phyloP scores from a whole-genome alignment of 2,888 invertebrate genomes.

The Syrista parreyssii region DNA sequence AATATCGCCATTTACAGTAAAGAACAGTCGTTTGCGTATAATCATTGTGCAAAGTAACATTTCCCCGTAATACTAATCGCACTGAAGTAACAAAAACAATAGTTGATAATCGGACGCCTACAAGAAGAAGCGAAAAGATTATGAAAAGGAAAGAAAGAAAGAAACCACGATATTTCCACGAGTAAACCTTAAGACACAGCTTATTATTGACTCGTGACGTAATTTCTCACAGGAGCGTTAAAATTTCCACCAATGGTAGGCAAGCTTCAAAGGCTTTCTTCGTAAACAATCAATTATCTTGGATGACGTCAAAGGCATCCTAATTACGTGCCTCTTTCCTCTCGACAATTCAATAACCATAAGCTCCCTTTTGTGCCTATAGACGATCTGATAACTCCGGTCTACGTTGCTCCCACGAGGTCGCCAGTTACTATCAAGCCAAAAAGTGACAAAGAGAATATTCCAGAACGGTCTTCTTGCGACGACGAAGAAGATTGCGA shows the following conservation, averaged over 20 bases:
- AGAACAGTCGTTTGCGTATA: background rate
- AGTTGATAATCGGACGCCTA: background rate
- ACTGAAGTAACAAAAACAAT: background rate
- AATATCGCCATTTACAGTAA: constrained; percentile 6
- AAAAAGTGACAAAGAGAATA: constrained; percentile 50
- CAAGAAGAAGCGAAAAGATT: background rate
- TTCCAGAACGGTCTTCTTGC: constrained; percentile 66
- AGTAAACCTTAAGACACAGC: background rate
- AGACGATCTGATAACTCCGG: constrained; percentile 93
- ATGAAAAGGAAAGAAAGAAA: background rate
- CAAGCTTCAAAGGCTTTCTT: background rate
- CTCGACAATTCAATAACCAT: background rate
- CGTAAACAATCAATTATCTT: background rate
- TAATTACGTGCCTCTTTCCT: constrained; percentile 5
- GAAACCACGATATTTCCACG: background rate
- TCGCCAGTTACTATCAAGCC: constrained; percentile 69
- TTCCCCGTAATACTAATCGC: background rate
- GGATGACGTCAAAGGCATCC: background rate
- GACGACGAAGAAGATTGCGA: constrained; percentile 88
- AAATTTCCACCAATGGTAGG: background rate
- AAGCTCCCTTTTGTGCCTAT: constrained; percentile 21
- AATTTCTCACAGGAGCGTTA: background rate
- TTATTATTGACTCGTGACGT: background rate
- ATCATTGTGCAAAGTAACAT: background rate
- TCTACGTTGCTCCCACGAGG: constrained; percentile 85